Conservation (phyloP, 2,888 invertebrate species). For the Nomada goodeniana region DNA sequence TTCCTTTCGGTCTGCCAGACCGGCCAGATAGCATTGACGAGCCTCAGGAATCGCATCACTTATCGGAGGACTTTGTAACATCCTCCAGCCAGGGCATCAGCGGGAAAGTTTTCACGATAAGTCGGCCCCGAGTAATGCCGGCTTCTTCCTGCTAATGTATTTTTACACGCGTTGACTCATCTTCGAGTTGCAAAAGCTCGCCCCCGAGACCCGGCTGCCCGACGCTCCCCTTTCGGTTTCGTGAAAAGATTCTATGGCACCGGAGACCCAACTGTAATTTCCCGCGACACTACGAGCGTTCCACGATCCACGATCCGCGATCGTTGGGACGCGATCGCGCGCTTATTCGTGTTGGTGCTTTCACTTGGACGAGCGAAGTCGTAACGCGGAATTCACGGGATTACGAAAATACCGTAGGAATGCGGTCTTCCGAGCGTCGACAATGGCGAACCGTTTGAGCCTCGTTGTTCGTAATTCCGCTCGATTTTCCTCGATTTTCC, state of each 20-base stretch:
- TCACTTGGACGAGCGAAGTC: constrained; percentile 46
- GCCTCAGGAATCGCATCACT: constrained; percentile 24
- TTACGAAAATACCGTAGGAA: constrained; percentile 20
- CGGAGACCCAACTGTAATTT: not conserved
- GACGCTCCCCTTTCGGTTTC: not conserved
- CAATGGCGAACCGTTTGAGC: not conserved
- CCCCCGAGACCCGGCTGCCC: not conserved
- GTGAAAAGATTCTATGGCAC: not conserved
- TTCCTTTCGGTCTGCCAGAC: not conserved
- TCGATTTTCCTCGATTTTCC: constrained; percentile 37
- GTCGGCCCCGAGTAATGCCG: constrained; percentile 2
- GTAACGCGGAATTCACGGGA: constrained; percentile 5
- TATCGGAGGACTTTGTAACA: constrained; percentile 64
- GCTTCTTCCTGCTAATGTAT: constrained; percentile 21
- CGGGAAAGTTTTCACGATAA: constrained; percentile 57
- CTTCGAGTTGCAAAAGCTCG: constrained; percentile 26
- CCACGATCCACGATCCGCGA: constrained; percentile 17
- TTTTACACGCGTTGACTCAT: constrained; percentile 45
- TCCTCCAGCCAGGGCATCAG: constrained; percentile 49
- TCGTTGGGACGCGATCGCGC: constrained; percentile 58
- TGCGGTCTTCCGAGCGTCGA: not conserved
- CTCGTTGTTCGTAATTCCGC: not conserved
- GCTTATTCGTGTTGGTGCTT: constrained; percentile 65
- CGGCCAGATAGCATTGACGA: constrained; percentile 18
- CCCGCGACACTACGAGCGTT: not conserved